These are phyloP conservation scores for Sminthurides aquaticus DNA, from an alignment of 2,888 invertebrate genomes.

Conservation along the genomic window DNA sequence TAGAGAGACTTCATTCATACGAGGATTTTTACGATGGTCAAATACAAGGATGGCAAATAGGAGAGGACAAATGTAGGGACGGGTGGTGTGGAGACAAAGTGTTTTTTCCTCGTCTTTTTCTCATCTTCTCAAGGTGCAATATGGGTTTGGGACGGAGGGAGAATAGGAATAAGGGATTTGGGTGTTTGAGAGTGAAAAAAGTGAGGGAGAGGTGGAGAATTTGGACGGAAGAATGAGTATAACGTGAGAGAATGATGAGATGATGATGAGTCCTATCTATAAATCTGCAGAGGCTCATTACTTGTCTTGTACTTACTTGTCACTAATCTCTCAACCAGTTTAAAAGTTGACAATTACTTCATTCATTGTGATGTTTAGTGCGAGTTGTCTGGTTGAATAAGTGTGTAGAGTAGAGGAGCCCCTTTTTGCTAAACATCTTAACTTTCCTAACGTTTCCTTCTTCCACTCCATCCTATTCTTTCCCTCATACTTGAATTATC, in stretches of 20 bases:
- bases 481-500: neutral
- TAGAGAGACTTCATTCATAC: conserved; percentile 10
- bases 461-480: neutral
- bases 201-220: neutral
- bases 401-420: neutral
- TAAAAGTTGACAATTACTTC: conserved; percentile 10
- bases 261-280: neutral
- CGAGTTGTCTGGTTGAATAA: neutral
- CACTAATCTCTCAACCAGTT: conserved; percentile 15
- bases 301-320: conserved; percentile 1
- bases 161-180: neutral
- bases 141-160: neutral
- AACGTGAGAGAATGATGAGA: neutral
- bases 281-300: neutral
- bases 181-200: neutral
- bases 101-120: neutral
- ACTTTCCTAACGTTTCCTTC: neutral
- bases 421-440: neutral
- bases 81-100: neutral
- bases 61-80: neutral
- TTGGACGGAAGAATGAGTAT: neutral
- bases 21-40: conserved; percentile 13
- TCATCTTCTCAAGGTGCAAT: neutral
- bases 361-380: neutral
- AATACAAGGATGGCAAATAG: conserved; percentile 2